These are phyloP conservation scores for Drosophila histrio DNA, from an alignment of 2,888 invertebrate species.

Conservation along the genomic window DNA sequence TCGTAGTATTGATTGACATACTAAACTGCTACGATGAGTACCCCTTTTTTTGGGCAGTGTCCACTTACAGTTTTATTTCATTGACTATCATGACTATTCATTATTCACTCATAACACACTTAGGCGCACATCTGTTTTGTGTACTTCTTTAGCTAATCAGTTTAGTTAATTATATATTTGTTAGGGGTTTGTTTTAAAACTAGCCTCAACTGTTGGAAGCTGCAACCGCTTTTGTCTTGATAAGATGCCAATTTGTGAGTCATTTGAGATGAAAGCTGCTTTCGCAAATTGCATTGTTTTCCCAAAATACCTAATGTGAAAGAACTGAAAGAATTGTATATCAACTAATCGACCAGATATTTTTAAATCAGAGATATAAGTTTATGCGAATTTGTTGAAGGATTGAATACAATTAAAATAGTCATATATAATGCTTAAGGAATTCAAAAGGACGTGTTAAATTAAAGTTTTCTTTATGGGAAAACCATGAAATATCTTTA, in stretches of 20 bases:
- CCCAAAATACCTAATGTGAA: neutral
- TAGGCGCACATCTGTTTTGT: slow-evolving; percentile 47
- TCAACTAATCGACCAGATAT: neutral
- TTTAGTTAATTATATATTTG: slow-evolving; percentile 57
- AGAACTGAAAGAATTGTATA: neutral
- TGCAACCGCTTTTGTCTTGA: slow-evolving; percentile 26
- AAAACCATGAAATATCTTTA: too few species aligned
- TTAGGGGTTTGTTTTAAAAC: slow-evolving; percentile 22
- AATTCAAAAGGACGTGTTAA: too few species aligned
- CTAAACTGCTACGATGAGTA: neutral
- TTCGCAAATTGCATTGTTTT: neutral
- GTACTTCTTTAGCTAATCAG: slow-evolving; percentile 46
- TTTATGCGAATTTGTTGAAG: too few species aligned
- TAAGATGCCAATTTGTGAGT: slow-evolving; percentile 44
- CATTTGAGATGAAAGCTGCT: slow-evolving; percentile 18
- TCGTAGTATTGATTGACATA: slow-evolving; percentile 1
- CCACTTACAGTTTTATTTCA: slow-evolving; percentile 15
- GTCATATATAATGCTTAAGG: too few species aligned
- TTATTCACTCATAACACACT: slow-evolving; percentile 50
- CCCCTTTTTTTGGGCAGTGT: too few species aligned
- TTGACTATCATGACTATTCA: slow-evolving; percentile 14
- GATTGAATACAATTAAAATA: too few species aligned
- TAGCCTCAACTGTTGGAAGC: slow-evolving; percentile 27
- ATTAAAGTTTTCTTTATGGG: too few species aligned
- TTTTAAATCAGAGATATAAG: too few species aligned